These are phyloP conservation scores for Phylloscopus whistleri DNA, from an alignment of 2,113 vertebrate genomes.

Conservation along the genomic window DNA sequence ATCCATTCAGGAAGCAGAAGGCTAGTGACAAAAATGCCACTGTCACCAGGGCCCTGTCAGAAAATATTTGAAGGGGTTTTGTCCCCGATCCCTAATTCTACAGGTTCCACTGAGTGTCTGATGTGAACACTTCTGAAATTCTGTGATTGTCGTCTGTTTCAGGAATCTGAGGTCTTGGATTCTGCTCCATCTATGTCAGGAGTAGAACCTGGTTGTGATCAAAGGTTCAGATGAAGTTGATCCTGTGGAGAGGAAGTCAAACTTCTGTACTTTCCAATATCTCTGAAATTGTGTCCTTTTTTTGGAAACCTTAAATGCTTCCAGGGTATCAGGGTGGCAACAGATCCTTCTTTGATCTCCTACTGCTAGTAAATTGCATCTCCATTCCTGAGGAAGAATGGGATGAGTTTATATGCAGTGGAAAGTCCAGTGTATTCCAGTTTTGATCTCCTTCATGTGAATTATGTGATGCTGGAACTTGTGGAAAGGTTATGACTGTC, in stretches of 20 bases:
- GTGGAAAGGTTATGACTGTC: constrained; percentile 24
- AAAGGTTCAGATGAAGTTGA: background rate
- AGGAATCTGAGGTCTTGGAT: background rate
- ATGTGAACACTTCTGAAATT: background rate
- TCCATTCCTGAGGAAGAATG: background rate
- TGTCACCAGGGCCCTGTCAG: background rate
- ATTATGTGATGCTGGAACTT: background rate
- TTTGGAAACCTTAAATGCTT: background rate
- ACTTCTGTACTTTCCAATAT: background rate
- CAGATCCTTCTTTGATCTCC: background rate
- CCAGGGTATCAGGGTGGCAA: background rate
- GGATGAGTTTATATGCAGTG: background rate
- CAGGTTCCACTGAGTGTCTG: background rate
- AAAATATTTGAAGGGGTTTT: background rate
- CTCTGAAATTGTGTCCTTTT: background rate
- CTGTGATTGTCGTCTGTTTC: background rate
- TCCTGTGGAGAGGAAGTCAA: background rate
- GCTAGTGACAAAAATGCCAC: background rate
- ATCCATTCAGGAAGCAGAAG: background rate
- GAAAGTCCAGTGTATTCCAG: background rate
- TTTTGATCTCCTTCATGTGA: background rate
- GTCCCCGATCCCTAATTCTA: background rate
- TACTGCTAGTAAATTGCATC: background rate
- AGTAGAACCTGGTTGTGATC: background rate
- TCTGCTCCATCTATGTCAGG: background rate